phyloP scores from a whole-genome alignment of 2,888 invertebrate genomes.

The Thyatira batis region DNA sequence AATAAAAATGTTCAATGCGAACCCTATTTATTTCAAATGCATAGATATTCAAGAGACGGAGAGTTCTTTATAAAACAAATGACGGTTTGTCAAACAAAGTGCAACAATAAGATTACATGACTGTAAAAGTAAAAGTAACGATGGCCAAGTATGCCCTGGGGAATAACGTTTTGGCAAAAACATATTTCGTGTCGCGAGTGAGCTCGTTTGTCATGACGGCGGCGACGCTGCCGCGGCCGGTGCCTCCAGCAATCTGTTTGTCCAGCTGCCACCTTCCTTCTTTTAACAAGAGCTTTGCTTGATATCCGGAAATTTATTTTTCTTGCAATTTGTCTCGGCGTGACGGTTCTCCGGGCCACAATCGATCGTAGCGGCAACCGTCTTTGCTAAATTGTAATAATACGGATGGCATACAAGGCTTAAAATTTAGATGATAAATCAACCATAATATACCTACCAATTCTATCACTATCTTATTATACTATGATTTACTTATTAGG shows the following conservation, averaged over 20 bases:
- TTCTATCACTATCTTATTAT: too few relatives aligned
- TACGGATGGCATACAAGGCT: too few relatives aligned
- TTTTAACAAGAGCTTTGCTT: conserved; percentile 74
- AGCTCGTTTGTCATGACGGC: conserved; percentile 61
- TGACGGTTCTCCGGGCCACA: conserved; percentile 33
- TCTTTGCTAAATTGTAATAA: conserved; percentile 15
- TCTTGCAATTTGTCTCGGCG: conserved; percentile 54
- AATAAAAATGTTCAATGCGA: too few relatives aligned
- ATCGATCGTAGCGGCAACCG: conserved; percentile 24
- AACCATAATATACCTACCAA: too few relatives aligned
- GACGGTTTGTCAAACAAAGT: conserved; percentile 5
- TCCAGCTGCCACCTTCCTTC: conserved; percentile 73
- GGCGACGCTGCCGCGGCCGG: conserved; percentile 32
- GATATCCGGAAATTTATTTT: conserved; percentile 67
- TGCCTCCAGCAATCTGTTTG: conserved; percentile 69
- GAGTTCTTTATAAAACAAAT: not conserved
- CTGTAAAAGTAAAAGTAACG: conserved; percentile 20
- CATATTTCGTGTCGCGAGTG: conserved; percentile 53
- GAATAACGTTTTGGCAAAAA: conserved; percentile 42
- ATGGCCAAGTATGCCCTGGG: conserved; percentile 24
- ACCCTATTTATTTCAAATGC: too few relatives aligned
- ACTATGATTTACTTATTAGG: too few relatives aligned
- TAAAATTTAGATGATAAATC: too few relatives aligned
- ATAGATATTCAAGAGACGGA: too few relatives aligned
- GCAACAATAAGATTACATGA: not conserved